Percentiles rank a stretch among this genome's conserved stretches.
These are phyloP conservation scores for Danio rerio DNA, from an alignment of 2,113 vertebrate genomes.

Conservation along the genomic window DNA sequence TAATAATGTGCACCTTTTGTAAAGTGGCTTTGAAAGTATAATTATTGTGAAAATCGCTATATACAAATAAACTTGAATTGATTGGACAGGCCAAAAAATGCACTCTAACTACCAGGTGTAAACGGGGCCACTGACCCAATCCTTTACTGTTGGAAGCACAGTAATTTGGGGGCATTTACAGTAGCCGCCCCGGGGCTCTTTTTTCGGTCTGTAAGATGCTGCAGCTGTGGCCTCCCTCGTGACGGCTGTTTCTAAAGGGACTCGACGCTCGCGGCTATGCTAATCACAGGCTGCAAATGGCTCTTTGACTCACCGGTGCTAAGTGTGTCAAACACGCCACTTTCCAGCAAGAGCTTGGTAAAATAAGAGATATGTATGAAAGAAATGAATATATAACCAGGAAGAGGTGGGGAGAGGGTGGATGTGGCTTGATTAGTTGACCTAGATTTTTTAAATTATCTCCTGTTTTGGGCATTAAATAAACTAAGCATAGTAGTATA, in stretches of 20 bases:
- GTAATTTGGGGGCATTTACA: constrained; percentile 26
- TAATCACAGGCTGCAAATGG: constrained; percentile 31
- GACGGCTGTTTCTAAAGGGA: constrained; percentile 32
- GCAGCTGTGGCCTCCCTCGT: constrained; percentile 41
- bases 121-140: background rate
- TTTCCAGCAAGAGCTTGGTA: constrained; percentile 19
- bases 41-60: too few species aligned
- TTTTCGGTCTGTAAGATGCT: constrained; percentile 13
- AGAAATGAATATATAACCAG: constrained; percentile 63
- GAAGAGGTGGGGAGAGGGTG: constrained; percentile 46
- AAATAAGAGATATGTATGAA: constrained; percentile 35
- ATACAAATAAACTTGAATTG: too few species aligned
- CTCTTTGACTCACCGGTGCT: constrained; percentile 28
- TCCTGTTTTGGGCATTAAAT: constrained; percentile 70
- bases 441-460: constrained; percentile 70
- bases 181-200: constrained; percentile 4
- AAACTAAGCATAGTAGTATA: constrained; percentile 67
- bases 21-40: too few species aligned
- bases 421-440: constrained; percentile 63
- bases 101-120: too few species aligned
- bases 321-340: constrained; percentile 49
- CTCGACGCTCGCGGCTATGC: constrained; percentile 21
- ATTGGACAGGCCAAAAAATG: too few species aligned
- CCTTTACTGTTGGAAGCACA: background rate
- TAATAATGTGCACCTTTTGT: too few species aligned